These are phyloP conservation scores for Paramormyrops hopkinsi DNA, from an alignment of 2,797 vertebrate species.

Conservation along the genomic window DNA sequence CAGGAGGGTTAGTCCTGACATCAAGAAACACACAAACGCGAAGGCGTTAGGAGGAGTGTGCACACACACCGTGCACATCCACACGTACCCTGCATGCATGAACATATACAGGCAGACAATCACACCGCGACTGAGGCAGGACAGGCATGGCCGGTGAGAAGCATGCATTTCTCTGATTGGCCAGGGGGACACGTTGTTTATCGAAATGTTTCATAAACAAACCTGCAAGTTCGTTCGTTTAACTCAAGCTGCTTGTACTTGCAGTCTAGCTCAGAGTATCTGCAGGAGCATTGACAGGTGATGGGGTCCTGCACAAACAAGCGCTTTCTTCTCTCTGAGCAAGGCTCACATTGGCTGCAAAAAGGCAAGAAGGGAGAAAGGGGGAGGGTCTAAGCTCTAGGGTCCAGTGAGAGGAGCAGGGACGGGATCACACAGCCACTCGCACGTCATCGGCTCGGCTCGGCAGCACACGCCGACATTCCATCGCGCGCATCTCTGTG, in stretches of 20 bases:
- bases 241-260: slow-evolving; percentile 95
- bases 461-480: slow-evolving; percentile 28
- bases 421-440: slow-evolving; percentile 67
- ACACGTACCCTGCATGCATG: slow-evolving; percentile 39
- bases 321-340: slow-evolving; percentile 88
- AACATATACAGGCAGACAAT: slow-evolving; percentile 1
- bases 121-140: slow-evolving; percentile 36
- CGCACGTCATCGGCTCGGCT: slow-evolving; percentile 33
- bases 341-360: slow-evolving; percentile 88
- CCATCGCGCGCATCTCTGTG: background rate
- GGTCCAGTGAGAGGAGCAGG: slow-evolving; percentile 68
- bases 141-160: slow-evolving; percentile 46
- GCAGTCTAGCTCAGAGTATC: slow-evolving; percentile 92
- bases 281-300: slow-evolving; percentile 98
- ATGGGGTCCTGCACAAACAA: slow-evolving; percentile 91
- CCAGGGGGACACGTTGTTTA: slow-evolving; percentile 6
- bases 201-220: slow-evolving; percentile 56
- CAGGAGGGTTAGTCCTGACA: background rate
- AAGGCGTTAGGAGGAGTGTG: slow-evolving; percentile 14
- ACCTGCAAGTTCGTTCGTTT: slow-evolving; percentile 99
- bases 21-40: background rate
- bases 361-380: slow-evolving; percentile 78
- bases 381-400: slow-evolving; percentile 74
- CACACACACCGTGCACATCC: background rate
- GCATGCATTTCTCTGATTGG: slow-evolving; percentile 42